These are phyloP conservation scores for Dicycla oo DNA, from an alignment of 2,888 invertebrate species.

Conservation along the genomic window DNA sequence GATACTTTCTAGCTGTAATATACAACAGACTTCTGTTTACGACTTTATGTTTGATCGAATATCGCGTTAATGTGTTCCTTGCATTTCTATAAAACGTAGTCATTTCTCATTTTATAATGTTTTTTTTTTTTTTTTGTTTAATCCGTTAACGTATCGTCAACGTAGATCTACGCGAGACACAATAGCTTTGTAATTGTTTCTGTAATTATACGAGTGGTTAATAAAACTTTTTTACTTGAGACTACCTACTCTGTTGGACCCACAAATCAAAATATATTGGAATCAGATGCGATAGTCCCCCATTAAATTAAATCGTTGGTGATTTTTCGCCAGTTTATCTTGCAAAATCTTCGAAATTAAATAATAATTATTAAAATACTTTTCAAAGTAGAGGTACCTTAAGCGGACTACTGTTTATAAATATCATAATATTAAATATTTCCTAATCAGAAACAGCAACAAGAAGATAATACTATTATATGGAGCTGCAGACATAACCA, in stretches of 20 bases:
- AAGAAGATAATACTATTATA: conserved; percentile 45
- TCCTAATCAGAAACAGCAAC: conserved; percentile 9
- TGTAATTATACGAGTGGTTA: no score
- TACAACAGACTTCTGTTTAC: conserved; percentile 21
- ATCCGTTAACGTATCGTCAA: no score
- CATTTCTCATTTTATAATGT: background rate
- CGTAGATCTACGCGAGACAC: no score
- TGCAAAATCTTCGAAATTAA: background rate
- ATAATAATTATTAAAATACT: background rate
- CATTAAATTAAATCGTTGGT: background rate
- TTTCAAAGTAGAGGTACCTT: background rate
- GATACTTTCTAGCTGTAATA: conserved; percentile 30
- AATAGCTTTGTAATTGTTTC: no score
- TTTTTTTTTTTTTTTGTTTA: background rate
- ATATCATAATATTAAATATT: background rate
- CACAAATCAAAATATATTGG: background rate
- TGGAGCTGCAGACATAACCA: background rate
- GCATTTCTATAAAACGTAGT: background rate
- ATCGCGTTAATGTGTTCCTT: conserved; percentile 23
- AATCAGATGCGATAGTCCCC: background rate
- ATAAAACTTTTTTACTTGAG: background rate
- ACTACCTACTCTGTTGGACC: background rate
- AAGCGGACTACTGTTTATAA: background rate
- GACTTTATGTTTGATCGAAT: conserved; percentile 8
- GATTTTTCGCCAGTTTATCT: background rate